Evolutionary conservation across 2,888 invertebrate genomes (phyloP).

Genomic region (Protonemura montana): DNA sequence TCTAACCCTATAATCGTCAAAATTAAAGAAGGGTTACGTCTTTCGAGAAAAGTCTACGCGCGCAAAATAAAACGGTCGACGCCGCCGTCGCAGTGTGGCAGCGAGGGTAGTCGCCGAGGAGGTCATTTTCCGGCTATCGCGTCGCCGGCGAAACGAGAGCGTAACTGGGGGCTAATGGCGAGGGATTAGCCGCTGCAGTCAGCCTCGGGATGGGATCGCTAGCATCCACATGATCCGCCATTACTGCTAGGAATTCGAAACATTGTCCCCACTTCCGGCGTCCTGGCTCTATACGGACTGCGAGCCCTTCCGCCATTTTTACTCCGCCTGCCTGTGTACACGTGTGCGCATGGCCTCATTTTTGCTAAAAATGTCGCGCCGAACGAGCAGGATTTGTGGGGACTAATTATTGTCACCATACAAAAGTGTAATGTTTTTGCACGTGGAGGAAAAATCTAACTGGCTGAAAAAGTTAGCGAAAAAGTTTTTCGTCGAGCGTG

Average conservation of each 20-base stretch:
- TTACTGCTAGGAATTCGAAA: not conserved
- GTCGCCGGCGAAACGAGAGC: not conserved
- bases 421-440: not conserved
- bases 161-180: conserved; percentile 35
- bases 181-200: conserved; percentile 32
- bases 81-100: not conserved
- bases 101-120: not conserved
- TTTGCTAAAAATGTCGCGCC: not conserved
- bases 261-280: not conserved
- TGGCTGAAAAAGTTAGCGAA: not conserved
- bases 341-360: not conserved
- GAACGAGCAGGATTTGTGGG: not conserved
- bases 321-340: too few species aligned
- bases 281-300: not conserved
- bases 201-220: not conserved
- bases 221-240: not conserved
- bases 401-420: not conserved
- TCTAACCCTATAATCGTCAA: not conserved
- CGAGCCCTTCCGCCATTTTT: not conserved
- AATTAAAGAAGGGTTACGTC: not conserved
- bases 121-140: not conserved
- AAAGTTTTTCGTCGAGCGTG: not conserved
- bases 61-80: not conserved
- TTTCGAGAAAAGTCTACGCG: not conserved
- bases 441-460: not conserved